Evolutionary conservation across 2,113 vertebrate genomes (phyloP), one percentile per base, ranked within the genome.

Genomic region (Odocoileus hemionus): DNA sequence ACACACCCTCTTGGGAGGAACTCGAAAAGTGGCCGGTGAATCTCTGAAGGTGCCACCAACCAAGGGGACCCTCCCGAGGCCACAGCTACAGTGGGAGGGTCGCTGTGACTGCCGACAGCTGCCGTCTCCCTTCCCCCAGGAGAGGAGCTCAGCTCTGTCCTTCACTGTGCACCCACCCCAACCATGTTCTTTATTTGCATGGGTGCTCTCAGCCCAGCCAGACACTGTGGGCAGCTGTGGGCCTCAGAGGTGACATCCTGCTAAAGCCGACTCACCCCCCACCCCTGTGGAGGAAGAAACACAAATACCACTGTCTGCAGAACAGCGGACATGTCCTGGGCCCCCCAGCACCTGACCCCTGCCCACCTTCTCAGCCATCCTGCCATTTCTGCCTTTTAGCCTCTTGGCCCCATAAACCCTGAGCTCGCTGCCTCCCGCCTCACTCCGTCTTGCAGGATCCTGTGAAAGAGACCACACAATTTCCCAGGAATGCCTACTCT

Each of bases 401-500:
- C 3, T 50, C 47, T 67, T 45, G 21, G 76, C 67, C 83, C 39
- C 36, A 39, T 0, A 2, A 17, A 5, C 26, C 10, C 76, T 21
- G 30, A 23, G 45, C 39, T 74, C 33, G 2, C 60, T 10, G 36
- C 57, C 36, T 50, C 30, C 13, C 17, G 2, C 14, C 30, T 16
- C 6, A 16, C 91, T 26, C 7, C 4, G 25, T 28, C 4, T 52
- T 16, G 16, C 70, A 4, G 0, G 28, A 36, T 43, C 39, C 83
- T 45, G 23, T 11, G 5, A 21, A 52, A 52, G 9, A 57, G 57
- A 10, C 1, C 0, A 1, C 2, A 47, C 1, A 5, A 11, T 25
- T 33, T 17, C 25, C 57, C 57, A 30, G 25, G 6, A 45, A 11
- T 0, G 43, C n/a, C 82, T 9, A 23, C 55, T 1, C 23, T 30